phyloP scores from a whole-genome alignment of 2,888 invertebrate species.

The Thelaira solivaga region DNA sequence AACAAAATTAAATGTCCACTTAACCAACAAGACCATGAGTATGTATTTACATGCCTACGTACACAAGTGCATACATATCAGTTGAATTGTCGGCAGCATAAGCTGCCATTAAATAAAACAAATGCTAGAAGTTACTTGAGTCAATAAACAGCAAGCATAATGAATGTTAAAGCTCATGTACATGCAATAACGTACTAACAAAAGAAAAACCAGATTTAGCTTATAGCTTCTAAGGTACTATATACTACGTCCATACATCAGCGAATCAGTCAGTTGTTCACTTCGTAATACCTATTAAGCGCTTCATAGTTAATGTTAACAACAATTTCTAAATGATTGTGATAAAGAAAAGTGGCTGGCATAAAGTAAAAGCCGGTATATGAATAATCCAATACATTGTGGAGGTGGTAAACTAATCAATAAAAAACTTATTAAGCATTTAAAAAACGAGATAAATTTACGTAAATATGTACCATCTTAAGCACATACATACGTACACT shows the following conservation, averaged over 20 bases:
- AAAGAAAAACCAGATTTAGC: constrained; percentile 56
- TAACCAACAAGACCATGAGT: too few relatives aligned
- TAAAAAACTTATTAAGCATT: neutral
- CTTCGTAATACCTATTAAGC: constrained; percentile 46
- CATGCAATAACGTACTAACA: constrained; percentile 8
- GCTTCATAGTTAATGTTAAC: constrained; percentile 38
- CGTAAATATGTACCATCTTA: neutral
- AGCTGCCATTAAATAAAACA: constrained; percentile 36
- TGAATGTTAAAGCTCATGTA: constrained; percentile 22
- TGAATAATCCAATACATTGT: constrained; percentile 18
- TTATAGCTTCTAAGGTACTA: constrained; percentile 20
- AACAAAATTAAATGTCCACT: neutral
- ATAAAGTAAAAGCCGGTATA: constrained; percentile 41
- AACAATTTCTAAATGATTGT: constrained; percentile 17
- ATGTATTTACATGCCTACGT: too few relatives aligned
- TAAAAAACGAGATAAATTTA: constrained; percentile 8
- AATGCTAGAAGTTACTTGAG: constrained; percentile 40
- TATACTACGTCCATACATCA: constrained; percentile 10
- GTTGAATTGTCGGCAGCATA: constrained; percentile 40
- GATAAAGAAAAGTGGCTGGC: neutral
- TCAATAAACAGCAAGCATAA: constrained; percentile 39
- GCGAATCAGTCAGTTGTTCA: constrained; percentile 4
- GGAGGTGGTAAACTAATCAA: constrained; percentile 41
- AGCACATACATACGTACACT: neutral
- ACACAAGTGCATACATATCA: neutral